Conservation (phyloP, 2,888 invertebrate species). For the Papilio protenor region DNA sequence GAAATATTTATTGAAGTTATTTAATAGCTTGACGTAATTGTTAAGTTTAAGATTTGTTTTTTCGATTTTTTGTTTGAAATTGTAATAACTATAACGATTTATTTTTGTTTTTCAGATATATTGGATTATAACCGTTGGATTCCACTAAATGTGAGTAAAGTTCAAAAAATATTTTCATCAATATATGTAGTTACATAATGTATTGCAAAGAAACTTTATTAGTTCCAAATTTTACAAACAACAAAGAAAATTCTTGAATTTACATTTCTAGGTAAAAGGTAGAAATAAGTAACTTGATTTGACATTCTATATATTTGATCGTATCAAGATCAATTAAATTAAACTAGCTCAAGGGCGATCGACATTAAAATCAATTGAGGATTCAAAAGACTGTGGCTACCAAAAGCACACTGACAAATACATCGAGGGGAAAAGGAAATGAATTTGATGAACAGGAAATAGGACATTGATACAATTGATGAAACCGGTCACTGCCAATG, state of each 20-base stretch:
- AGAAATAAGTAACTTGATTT: neutral
- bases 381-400: slow-evolving; percentile 66
- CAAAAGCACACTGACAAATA: slow-evolving; percentile 76
- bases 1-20: slow-evolving; percentile 7
- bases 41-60: neutral
- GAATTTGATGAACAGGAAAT: slow-evolving; percentile 81
- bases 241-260: neutral
- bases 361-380: slow-evolving; percentile 71
- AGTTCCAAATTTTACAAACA: too few species aligned
- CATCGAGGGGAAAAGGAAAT: slow-evolving; percentile 79
- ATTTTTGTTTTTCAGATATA: slow-evolving; percentile 27
- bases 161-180: neutral
- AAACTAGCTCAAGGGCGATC: slow-evolving; percentile 57
- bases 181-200: neutral
- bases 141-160: neutral
- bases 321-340: slow-evolving; percentile 41
- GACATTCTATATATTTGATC: neutral
- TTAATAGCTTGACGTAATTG: neutral
- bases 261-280: neutral
- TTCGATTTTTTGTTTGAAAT: neutral
- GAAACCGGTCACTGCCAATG: slow-evolving; percentile 64
- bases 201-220: too few species aligned
- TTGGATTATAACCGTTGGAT: slow-evolving; percentile 9
- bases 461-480: slow-evolving; percentile 82
- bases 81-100: neutral